Evolutionary conservation across 2,888 invertebrate species (phyloP), one percentile per base, ranked within the genome.

Genomic region (Tetranychus piercei): DNA sequence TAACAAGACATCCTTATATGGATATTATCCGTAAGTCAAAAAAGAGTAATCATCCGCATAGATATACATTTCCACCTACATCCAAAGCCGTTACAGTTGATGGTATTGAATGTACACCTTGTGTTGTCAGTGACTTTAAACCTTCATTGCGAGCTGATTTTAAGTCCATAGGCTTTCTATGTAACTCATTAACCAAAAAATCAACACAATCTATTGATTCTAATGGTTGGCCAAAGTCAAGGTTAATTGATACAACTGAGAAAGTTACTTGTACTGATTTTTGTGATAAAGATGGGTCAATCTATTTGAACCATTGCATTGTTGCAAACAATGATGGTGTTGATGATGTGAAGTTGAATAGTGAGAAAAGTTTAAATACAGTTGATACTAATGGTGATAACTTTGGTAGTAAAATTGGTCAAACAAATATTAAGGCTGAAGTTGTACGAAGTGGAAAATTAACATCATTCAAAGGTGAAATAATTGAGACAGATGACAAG

Each of bases 231-330:
- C 34, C 34, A 34, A 15, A 55, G 15, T 55, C 55, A 55, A 55
- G 55, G 9, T 55, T 55, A 69, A 34, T 69, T 22, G n/a, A 9
- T 22, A 69, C 69, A 34, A n/a, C 69, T 22, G 69, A 69, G 69
- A 69, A 69, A 34, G 11, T n/a, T 2, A 69, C 69, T 69, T 69
- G 15, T 11, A n/a, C 69, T 69, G 69, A 69, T 69, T 69, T 69
- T 69, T 9, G n/a, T 69, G 69, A 69, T 23, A 34, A 34, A 34
- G 34, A 69, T 22, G 69, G n/a, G 15, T 69, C 23, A 34, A 22
- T 9, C 9, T 22, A n/a, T 69, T 11, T 69, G n/a, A n/a, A 18
- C n/a, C 9, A 55, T 55, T 15, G 15, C 15, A 9, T 9, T 55
- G 55, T 15, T 9, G 9, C 15, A 55, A 55, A 15, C 55, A 55